phyloP scores from a whole-genome alignment of 2,888 invertebrate genomes.

The Chloroclysta siterata region DNA sequence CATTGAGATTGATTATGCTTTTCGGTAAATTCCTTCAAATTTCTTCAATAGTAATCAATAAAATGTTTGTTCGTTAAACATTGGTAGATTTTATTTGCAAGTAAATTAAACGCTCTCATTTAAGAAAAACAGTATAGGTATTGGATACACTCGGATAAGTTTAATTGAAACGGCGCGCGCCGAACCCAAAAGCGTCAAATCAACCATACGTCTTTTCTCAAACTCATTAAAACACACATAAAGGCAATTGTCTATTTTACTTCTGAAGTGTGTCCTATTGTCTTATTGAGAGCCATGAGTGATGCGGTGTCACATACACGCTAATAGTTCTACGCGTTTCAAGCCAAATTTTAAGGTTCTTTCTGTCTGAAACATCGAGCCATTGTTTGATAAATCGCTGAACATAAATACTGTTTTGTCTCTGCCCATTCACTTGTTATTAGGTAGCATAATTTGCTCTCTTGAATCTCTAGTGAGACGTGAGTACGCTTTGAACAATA shows the following conservation, averaged over 20 bases:
- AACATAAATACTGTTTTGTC: slow-evolving; percentile 84
- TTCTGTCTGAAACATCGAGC: slow-evolving; percentile 72
- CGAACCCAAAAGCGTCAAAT: slow-evolving; percentile 6
- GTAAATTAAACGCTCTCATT: neutral
- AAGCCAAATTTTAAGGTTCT: slow-evolving; percentile 74
- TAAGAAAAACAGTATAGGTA: neutral
- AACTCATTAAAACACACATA: slow-evolving; percentile 69
- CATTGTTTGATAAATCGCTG: slow-evolving; percentile 82
- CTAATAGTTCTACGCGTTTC: slow-evolving; percentile 75
- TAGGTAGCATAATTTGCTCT: slow-evolving; percentile 84
- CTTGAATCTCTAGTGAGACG: slow-evolving; percentile 74
- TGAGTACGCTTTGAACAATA: slow-evolving; percentile 68
- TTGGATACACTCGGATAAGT: no score
- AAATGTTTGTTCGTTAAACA: no score
- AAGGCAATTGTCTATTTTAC: slow-evolving; percentile 79
- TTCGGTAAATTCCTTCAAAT: neutral
- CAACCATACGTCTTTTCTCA: neutral
- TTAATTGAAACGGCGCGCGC: slow-evolving; percentile 46
- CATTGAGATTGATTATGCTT: slow-evolving; percentile 41
- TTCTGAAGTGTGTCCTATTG: slow-evolving; percentile 65
- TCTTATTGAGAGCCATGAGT: slow-evolving; percentile 65
- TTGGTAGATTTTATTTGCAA: no score
- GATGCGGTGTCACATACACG: slow-evolving; percentile 62
- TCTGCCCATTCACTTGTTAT: slow-evolving; percentile 77
- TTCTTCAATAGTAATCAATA: neutral